A percentile compares a stretch with the other conserved stretches of the same genome.
These are phyloP conservation scores for Patella depressa DNA, from an alignment of 2,888 invertebrate genomes.

Conservation along the genomic window DNA sequence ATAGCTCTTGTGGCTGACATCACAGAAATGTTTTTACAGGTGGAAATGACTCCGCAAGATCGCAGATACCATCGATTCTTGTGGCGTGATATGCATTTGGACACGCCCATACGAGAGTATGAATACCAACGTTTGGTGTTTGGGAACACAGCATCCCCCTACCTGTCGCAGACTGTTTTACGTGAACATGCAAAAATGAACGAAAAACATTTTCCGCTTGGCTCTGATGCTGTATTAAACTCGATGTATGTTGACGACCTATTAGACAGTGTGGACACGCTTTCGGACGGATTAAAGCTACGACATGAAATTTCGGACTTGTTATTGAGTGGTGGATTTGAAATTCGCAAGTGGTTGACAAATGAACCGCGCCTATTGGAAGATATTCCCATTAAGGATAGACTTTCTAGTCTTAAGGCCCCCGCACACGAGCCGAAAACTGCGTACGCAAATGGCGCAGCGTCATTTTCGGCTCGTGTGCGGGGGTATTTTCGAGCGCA, in stretches of 20 bases:
- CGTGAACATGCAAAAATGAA: background rate
- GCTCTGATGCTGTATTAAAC: background rate
- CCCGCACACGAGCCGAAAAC: no score
- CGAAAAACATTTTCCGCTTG: background rate
- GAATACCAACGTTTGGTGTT: background rate
- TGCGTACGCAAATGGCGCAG: no score
- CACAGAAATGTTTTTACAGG: background rate
- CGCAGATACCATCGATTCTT: background rate
- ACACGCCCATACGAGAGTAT: background rate
- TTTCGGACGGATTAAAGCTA: background rate
- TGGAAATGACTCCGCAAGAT: background rate
- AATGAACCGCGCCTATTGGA: background rate
- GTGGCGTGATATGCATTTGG: background rate
- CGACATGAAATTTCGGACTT: background rate
- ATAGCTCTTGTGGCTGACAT: background rate
- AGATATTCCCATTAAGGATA: slow-evolving; percentile 2
- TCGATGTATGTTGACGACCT: background rate
- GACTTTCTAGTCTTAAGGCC: background rate
- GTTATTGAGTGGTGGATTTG: background rate
- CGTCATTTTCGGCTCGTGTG: no score
- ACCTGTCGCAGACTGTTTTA: background rate
- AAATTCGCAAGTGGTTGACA: background rate
- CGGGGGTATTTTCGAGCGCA: no score
- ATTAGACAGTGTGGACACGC: background rate
- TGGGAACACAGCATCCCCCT: background rate